Percentiles rank a stretch among this genome's conserved stretches.
phyloP scores from a whole-genome alignment of 2,113 vertebrate genomes.

The Alaudala cheleensis region DNA sequence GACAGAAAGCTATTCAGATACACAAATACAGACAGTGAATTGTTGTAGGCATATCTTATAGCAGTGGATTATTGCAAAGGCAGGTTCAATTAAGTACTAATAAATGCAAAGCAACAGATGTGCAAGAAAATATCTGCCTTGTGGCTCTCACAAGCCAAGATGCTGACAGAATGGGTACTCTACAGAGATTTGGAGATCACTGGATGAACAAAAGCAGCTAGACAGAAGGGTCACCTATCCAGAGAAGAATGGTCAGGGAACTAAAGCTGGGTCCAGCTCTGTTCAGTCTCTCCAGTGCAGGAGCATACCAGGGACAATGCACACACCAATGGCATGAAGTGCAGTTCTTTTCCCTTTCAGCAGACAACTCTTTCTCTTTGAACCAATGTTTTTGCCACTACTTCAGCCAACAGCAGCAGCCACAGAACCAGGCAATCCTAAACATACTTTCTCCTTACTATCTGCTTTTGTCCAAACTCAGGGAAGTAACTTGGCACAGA shows the following conservation, averaged over 20 bases:
- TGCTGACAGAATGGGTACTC: not conserved
- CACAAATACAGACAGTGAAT: not conserved
- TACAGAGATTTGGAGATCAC: not conserved
- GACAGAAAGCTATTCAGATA: not conserved
- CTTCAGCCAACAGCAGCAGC: not conserved
- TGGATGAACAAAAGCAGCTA: not conserved
- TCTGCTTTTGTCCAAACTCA: not conserved
- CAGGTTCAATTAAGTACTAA: not conserved
- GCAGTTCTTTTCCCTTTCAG: not conserved
- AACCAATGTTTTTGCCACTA: not conserved
- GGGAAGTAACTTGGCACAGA: not conserved
- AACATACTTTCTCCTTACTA: not conserved
- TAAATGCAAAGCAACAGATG: not conserved
- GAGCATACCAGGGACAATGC: not conserved
- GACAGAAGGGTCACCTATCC: not conserved
- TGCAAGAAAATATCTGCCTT: not conserved
- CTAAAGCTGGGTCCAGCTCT: not conserved
- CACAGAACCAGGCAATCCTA: not conserved
- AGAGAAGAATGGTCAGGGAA: not conserved
- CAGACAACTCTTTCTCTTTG: not conserved
- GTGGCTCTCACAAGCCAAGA: not conserved
- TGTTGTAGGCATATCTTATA: not conserved
- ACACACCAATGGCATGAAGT: accelerated
- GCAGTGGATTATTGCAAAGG: not conserved
- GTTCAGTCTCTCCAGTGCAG: not conserved